These are phyloP conservation scores for Pocillopora verrucosa DNA, from an alignment of 64 coral and sea anemone genomes.

Conservation along the genomic window DNA sequence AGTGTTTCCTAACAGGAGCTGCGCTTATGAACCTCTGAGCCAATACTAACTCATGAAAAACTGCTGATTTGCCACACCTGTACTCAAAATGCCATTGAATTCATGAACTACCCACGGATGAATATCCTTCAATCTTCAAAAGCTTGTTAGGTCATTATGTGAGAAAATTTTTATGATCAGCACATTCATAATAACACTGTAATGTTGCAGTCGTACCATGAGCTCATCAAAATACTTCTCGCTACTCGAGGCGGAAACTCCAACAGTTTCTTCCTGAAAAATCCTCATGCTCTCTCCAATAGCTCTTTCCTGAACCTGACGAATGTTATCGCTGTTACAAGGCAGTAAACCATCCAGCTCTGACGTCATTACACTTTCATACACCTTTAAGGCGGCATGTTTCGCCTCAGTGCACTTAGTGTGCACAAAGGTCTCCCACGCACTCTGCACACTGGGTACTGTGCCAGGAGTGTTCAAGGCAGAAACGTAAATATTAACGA, in stretches of 20 bases:
- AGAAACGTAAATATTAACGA: conserved; percentile 48
- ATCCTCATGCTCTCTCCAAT: not conserved
- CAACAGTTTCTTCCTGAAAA: conserved; percentile 50
- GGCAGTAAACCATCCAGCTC: conserved; percentile 23
- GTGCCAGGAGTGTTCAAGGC: conserved; percentile 50
- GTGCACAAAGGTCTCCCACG: conserved; percentile 49
- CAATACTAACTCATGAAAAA: too few relatives aligned
- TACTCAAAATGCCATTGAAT: too few relatives aligned
- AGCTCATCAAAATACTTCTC: conserved; percentile 57
- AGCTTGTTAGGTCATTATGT: too few relatives aligned
- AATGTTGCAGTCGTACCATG: conserved; percentile 12
- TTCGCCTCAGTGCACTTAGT: conserved; percentile 46
- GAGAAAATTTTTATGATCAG: too few relatives aligned
- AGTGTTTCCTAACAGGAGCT: too few relatives aligned
- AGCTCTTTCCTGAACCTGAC: not conserved
- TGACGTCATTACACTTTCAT: conserved; percentile 8
- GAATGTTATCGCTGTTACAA: conserved; percentile 41
- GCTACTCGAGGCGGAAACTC: conserved; percentile 28
- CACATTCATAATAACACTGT: not conserved
- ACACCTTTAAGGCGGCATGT: conserved; percentile 15
- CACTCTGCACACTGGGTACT: conserved; percentile 45
- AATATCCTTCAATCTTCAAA: too few relatives aligned
- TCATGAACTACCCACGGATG: too few relatives aligned
- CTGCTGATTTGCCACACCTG: too few relatives aligned
- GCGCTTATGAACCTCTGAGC: too few relatives aligned